phyloP scores from a whole-genome alignment of 2,888 invertebrate genomes.

The Drosophila eohydei region DNA sequence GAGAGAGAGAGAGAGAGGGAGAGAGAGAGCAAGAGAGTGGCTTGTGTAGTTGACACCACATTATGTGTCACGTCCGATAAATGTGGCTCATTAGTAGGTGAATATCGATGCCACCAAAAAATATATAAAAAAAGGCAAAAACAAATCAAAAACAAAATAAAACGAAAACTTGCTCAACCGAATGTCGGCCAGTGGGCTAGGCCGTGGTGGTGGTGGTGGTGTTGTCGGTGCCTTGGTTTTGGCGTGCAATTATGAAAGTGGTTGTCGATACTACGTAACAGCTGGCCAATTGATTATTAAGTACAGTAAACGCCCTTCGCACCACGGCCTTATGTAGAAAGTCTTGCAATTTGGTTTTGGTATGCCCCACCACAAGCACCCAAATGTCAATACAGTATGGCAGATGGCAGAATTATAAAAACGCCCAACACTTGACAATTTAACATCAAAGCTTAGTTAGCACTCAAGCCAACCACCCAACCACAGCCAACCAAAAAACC shows the following conservation, averaged over 20 bases:
- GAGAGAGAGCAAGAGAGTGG: neutral
- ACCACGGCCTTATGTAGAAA: slow-evolving; percentile 59
- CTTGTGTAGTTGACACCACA: neutral
- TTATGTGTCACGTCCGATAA: slow-evolving; percentile 43
- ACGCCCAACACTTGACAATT: slow-evolving; percentile 41
- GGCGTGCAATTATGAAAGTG: slow-evolving; percentile 67
- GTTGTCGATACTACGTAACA: slow-evolving; percentile 57
- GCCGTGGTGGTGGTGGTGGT: slow-evolving; percentile 14
- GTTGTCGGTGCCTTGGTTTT: neutral
- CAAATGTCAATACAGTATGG: neutral
- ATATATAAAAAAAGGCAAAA: slow-evolving; percentile 15
- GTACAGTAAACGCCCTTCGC: slow-evolving; percentile 63
- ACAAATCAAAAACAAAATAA: slow-evolving; percentile 36
- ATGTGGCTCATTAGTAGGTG: slow-evolving; percentile 45
- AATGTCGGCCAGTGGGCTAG: slow-evolving; percentile 59
- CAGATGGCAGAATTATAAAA: slow-evolving; percentile 77
- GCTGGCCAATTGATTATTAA: slow-evolving; percentile 70
- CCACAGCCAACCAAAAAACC: slow-evolving; percentile 3
- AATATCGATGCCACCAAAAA: slow-evolving; percentile 40
- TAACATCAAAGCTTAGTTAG: slow-evolving; percentile 66
- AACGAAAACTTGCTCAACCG: slow-evolving; percentile 70
- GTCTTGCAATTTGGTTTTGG: slow-evolving; percentile 57
- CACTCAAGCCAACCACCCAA: slow-evolving; percentile 52
- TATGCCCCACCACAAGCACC: slow-evolving; percentile 56
- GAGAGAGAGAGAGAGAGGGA: slow-evolving; percentile 1